Evolutionary conservation across 92 coral and sea anemone genomes (phyloP).

Genomic region (Ricordea florida): DNA sequence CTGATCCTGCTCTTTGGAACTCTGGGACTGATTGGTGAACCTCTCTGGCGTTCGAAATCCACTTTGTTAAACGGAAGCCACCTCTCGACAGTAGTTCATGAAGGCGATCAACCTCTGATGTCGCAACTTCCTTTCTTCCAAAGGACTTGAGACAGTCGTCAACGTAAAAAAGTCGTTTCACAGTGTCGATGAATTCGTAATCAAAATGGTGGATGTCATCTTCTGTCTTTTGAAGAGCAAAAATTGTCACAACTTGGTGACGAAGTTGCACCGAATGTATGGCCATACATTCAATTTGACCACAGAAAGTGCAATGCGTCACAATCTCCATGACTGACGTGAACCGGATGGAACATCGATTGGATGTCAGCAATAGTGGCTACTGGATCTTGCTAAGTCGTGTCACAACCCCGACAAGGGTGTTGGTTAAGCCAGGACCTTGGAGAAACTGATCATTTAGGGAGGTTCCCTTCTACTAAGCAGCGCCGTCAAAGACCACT

Average conservation of each 20-base stretch:
- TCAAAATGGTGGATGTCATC: slow-evolving; percentile 30
- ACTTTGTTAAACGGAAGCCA: slow-evolving; percentile 49
- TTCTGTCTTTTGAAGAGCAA: slow-evolving; percentile 38
- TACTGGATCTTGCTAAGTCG: slow-evolving; percentile 53
- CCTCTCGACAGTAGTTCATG: slow-evolving; percentile 34
- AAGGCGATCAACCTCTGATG: background rate
- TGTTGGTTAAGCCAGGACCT: slow-evolving; percentile 60
- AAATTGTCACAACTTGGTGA: slow-evolving; percentile 57
- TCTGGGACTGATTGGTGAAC: slow-evolving; percentile 9
- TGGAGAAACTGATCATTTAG: slow-evolving; percentile 52
- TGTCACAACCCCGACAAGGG: slow-evolving; percentile 48
- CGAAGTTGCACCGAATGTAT: slow-evolving; percentile 41
- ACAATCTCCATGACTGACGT: slow-evolving; percentile 34
- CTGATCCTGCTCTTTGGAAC: slow-evolving; percentile 2
- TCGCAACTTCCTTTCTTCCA: slow-evolving; percentile 17
- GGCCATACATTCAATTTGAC: slow-evolving; percentile 55
- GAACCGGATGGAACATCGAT: slow-evolving; percentile 58
- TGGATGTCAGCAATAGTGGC: slow-evolving; percentile 46
- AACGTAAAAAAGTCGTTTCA: slow-evolving; percentile 39
- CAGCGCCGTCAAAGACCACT: slow-evolving; percentile 61
- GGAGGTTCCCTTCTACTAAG: slow-evolving; percentile 48
- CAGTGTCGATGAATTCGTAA: background rate
- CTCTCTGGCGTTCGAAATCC: slow-evolving; percentile 6
- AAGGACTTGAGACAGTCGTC: slow-evolving; percentile 58
- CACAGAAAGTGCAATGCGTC: slow-evolving; percentile 54